Conservation (phyloP, 23 tunicate genomes). For the Halocynthia roretzi region DNA sequence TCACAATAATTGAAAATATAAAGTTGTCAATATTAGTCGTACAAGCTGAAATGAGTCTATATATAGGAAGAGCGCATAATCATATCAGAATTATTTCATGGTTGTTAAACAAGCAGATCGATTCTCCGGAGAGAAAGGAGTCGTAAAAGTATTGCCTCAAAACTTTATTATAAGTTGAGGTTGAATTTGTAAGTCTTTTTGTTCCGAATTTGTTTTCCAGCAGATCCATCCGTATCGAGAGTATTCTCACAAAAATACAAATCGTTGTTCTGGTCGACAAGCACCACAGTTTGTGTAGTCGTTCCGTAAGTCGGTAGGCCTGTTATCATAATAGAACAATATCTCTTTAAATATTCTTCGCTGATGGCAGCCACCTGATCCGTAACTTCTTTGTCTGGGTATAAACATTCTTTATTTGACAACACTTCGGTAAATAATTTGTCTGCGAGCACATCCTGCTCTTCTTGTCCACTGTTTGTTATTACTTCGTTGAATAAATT, state of each 20-base stretch:
- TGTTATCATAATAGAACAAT: slow-evolving; percentile 56
- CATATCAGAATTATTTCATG: too few species aligned
- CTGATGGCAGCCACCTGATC: slow-evolving; percentile 13
- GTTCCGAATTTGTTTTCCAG: too few species aligned
- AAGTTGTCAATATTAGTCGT: too few species aligned
- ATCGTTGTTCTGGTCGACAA: slow-evolving; percentile 54
- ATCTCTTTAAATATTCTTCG: slow-evolving; percentile 23
- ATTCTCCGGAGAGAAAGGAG: too few species aligned
- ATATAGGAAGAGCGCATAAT: too few species aligned
- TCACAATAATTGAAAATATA: too few species aligned
- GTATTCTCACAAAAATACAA: slow-evolving; percentile 41
- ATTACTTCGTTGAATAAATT: slow-evolving; percentile 24
- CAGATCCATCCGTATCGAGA: too few species aligned
- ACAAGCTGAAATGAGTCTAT: too few species aligned
- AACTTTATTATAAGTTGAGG: too few species aligned
- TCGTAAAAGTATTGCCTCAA: too few species aligned
- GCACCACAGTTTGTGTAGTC: slow-evolving; percentile 54
- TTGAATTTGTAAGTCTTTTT: too few species aligned
- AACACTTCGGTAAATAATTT: slow-evolving; percentile 28
- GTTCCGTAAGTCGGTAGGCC: slow-evolving; percentile 57
- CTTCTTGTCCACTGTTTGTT: not conserved
- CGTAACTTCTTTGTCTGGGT: slow-evolving; percentile 54
- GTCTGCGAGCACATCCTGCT: not conserved
- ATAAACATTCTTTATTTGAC: slow-evolving; percentile 43
- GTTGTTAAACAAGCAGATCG: too few species aligned